A percentile compares a stretch with the other conserved stretches of the same genome.
Conservation (phyloP, 2,888 invertebrate species). For the Aporophyla nigra region DNA sequence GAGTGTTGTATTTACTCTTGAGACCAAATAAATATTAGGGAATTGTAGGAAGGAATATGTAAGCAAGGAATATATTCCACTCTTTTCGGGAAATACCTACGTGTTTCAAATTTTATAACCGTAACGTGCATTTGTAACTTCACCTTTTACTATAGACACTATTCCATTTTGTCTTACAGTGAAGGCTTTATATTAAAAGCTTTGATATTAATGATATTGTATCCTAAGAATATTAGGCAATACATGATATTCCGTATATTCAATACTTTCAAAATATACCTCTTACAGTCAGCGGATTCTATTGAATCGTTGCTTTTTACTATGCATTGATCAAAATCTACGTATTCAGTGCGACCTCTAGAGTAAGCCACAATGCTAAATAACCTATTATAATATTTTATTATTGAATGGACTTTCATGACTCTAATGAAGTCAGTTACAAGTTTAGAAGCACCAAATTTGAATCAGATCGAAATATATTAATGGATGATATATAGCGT, state of each 20-base stretch:
- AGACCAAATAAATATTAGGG: no score
- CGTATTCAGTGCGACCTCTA: conserved; percentile 36
- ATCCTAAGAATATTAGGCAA: background rate
- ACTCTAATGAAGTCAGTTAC: conserved; percentile 36
- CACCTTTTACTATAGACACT: background rate
- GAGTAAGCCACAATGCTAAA: conserved; percentile 24
- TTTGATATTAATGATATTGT: background rate
- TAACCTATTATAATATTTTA: conserved; percentile 43
- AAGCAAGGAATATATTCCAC: conserved; percentile 12
- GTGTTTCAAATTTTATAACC: background rate
- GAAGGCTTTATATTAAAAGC: background rate
- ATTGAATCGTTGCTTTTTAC: conserved; percentile 30
- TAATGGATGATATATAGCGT: conserved; percentile 30
- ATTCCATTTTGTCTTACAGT: background rate
- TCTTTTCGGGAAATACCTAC: conserved; percentile 6
- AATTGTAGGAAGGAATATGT: conserved; percentile 1
- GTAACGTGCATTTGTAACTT: background rate
- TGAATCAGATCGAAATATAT: conserved; percentile 42
- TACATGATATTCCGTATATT: background rate
- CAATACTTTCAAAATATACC: conserved; percentile 12
- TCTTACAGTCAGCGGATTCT: conserved; percentile 1
- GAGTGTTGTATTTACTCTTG: no score
- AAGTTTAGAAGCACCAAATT: conserved; percentile 29
- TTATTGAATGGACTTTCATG: conserved; percentile 47
- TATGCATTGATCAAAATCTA: conserved; percentile 36